These are phyloP conservation scores for Oscheius sp. DNA, from an alignment of 2,888 invertebrate genomes.

Conservation along the genomic window DNA sequence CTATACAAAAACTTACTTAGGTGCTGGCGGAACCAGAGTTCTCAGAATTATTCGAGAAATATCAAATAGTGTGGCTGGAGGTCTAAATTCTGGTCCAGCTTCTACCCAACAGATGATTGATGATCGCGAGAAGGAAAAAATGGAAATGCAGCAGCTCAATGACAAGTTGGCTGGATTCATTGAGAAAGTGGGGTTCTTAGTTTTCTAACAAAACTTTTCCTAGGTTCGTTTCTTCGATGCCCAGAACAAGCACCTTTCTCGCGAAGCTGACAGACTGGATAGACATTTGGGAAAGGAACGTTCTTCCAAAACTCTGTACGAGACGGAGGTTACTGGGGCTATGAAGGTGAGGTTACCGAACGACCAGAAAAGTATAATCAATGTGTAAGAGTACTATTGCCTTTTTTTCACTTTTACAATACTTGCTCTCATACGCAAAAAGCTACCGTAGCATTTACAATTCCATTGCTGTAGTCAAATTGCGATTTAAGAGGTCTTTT, in stretches of 20 bases:
- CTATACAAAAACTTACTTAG: background rate
- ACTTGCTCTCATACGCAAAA: too few relatives aligned
- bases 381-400: too few relatives aligned
- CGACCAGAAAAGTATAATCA: too few relatives aligned
- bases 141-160: constrained; percentile 77
- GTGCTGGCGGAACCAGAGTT: constrained; percentile 5
- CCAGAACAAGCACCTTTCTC: constrained; percentile 73
- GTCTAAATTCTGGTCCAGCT: constrained; percentile 34
- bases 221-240: constrained; percentile 74
- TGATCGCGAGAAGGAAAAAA: constrained; percentile 76
- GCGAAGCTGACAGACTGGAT: constrained; percentile 69
- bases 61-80: constrained; percentile 13
- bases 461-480: too few relatives aligned
- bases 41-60: constrained; percentile 24
- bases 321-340: constrained; percentile 51
- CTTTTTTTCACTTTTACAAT: too few relatives aligned
- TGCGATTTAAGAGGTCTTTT: too few relatives aligned
- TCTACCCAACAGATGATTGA: constrained; percentile 51
- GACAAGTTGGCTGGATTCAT: constrained; percentile 77
- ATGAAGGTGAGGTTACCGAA: constrained; percentile 1
- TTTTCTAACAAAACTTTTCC: constrained; percentile 8
- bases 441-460: too few relatives aligned
- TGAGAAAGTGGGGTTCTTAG: constrained; percentile 73
- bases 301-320: constrained; percentile 62
- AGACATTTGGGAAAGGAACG: constrained; percentile 70